Conservation (phyloP, 2,113 vertebrate genomes). For the Caretta caretta region DNA sequence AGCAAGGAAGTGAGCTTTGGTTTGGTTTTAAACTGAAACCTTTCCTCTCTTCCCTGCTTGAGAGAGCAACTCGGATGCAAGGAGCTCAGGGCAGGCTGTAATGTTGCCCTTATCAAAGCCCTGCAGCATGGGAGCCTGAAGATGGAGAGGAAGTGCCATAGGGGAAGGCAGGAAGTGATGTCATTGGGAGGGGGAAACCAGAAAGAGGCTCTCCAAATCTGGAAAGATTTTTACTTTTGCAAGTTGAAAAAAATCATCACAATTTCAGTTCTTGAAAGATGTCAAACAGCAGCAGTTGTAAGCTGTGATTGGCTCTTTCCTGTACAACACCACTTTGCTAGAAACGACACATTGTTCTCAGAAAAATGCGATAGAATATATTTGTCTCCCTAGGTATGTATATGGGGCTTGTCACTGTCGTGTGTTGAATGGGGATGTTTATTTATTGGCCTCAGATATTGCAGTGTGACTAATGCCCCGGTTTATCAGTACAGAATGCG, state of each 20-base stretch:
- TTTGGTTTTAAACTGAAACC: background rate
- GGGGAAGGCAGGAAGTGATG: background rate
- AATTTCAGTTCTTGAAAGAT: background rate
- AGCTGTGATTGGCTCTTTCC: background rate
- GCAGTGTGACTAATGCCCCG: background rate
- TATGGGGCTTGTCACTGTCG: background rate
- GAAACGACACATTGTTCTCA: background rate
- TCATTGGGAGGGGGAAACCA: background rate
- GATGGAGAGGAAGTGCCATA: background rate
- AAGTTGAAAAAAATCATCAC: background rate
- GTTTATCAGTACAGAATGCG: background rate
- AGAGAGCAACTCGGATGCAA: background rate
- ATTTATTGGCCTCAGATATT: background rate
- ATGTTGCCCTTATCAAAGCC: background rate
- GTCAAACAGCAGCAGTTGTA: background rate
- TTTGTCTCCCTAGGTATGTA: background rate
- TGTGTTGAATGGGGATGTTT: too few species aligned
- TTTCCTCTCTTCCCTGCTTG: background rate
- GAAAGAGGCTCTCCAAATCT: background rate
- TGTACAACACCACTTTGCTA: background rate
- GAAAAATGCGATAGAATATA: background rate
- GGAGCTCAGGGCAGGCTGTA: background rate
- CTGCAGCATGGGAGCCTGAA: rapidly evolving
- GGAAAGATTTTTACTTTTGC: background rate
- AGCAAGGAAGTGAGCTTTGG: background rate